Evolutionary conservation across 2,888 invertebrate genomes (phyloP).

Genomic region (Neoaliturus tenellus): DNA sequence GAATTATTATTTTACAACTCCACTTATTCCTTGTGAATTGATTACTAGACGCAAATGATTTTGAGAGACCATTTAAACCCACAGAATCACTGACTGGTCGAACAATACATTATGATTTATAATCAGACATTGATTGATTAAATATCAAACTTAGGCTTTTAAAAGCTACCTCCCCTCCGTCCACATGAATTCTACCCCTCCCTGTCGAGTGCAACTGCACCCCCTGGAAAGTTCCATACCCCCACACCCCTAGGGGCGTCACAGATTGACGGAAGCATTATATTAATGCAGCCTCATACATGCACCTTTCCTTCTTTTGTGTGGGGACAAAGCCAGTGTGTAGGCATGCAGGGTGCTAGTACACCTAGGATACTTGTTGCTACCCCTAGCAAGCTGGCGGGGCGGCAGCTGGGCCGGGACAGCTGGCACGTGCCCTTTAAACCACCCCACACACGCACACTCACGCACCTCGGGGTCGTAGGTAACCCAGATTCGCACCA

Average conservation of each 20-base stretch:
- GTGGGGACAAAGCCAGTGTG: background rate
- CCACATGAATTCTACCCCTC: no score
- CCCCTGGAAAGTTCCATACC: background rate
- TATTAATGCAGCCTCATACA: background rate
- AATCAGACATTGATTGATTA: no score
- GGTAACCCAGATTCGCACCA: conserved; percentile 47
- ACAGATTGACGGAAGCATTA: conserved; percentile 12
- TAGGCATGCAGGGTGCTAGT: conserved; percentile 3
- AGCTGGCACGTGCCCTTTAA: conserved; percentile 50
- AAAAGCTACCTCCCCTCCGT: no score
- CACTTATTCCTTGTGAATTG: no score
- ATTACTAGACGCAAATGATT: no score
- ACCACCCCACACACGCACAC: background rate
- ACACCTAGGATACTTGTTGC: background rate
- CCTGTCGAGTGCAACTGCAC: no score
- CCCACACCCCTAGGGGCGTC: background rate
- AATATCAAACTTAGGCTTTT: no score
- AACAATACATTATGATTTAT: no score
- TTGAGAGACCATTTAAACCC: no score
- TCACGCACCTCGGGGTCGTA: background rate
- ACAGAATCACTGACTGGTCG: no score
- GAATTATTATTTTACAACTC: no score
- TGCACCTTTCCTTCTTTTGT: conserved; percentile 14
- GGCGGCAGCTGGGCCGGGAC: background rate
- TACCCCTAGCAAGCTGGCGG: background rate